Percentiles rank a stretch among this genome's conserved stretches.
Evolutionary conservation across 2,113 vertebrate genomes (phyloP).

Genomic region (Gorilla gorilla): DNA sequence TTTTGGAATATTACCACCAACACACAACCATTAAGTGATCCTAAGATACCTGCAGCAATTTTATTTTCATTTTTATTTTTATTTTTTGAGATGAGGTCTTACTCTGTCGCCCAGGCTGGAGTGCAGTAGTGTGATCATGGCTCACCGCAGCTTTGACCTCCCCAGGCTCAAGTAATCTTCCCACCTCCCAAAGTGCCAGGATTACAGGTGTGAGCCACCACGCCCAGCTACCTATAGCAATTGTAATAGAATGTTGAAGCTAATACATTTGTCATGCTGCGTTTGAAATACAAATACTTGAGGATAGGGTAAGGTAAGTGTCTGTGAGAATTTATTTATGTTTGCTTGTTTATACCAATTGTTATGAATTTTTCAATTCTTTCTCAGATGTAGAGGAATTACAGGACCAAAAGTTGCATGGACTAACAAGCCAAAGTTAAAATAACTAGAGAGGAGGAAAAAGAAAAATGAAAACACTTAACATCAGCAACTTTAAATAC

Average conservation of each 20-base stretch:
- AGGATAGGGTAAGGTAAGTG: neutral
- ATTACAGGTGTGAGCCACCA: no score
- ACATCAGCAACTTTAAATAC: conserved; percentile 41
- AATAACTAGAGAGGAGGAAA: neutral
- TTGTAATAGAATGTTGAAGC: neutral
- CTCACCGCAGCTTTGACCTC: no score
- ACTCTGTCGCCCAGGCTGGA: no score
- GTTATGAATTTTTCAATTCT: neutral
- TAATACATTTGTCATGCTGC: neutral
- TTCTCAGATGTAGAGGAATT: neutral
- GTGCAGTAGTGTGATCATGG: no score
- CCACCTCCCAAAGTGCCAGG: no score
- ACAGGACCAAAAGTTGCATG: neutral
- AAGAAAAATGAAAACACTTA: conserved; percentile 30
- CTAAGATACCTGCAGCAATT: neutral
- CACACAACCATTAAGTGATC: neutral
- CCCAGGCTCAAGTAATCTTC: no score
- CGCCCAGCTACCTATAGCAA: neutral
- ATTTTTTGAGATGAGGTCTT: no score
- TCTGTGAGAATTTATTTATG: neutral
- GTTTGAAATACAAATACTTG: conserved; percentile 28
- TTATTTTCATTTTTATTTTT: neutral
- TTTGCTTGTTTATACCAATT: neutral
- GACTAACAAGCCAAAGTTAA: neutral
- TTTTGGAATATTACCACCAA: neutral